These are phyloP conservation scores for Hedychridium roseum DNA, from an alignment of 2,888 invertebrate genomes.

Conservation along the genomic window DNA sequence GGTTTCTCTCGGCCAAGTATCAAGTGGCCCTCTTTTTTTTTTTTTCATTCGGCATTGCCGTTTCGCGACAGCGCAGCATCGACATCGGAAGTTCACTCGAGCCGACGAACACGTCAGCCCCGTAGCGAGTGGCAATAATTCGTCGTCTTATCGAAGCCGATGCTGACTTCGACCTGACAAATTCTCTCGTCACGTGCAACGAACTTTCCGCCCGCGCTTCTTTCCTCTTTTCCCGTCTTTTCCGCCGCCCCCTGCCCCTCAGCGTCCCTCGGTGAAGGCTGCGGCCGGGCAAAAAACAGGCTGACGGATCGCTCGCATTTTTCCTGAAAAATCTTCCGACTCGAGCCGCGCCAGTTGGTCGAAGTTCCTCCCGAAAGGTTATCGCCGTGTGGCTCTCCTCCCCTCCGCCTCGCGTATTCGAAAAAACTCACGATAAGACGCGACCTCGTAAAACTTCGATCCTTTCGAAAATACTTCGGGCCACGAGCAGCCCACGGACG, in stretches of 20 bases:
- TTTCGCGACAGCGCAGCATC: conserved; percentile 5
- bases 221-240: not conserved
- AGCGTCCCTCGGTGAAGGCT: not conserved
- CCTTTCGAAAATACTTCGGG: conserved; percentile 25
- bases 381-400: conserved; percentile 23
- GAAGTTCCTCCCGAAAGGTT: conserved; percentile 26
- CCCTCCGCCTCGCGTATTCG: not conserved
- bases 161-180: conserved; percentile 8
- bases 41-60: too few species aligned
- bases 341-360: not conserved
- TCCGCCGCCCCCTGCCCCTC: not conserved
- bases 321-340: conserved; percentile 1
- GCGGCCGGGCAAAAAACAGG: not conserved
- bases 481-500: conserved; percentile 3
- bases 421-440: conserved; percentile 23
- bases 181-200: conserved; percentile 2
- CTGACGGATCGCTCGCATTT: not conserved
- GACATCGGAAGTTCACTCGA: conserved; percentile 3
- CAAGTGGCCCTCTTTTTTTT: too few species aligned
- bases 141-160: conserved; percentile 10
- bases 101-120: not conserved
- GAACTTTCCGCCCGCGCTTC: conserved; percentile 1
- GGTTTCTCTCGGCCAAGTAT: too few species aligned
- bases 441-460: conserved; percentile 22
- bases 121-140: conserved; percentile 7